Evolutionary conservation across 2,797 vertebrate genomes (phyloP), one percentile per base, ranked within the genome.

Genomic region (Onychomys leucogaster): DNA sequence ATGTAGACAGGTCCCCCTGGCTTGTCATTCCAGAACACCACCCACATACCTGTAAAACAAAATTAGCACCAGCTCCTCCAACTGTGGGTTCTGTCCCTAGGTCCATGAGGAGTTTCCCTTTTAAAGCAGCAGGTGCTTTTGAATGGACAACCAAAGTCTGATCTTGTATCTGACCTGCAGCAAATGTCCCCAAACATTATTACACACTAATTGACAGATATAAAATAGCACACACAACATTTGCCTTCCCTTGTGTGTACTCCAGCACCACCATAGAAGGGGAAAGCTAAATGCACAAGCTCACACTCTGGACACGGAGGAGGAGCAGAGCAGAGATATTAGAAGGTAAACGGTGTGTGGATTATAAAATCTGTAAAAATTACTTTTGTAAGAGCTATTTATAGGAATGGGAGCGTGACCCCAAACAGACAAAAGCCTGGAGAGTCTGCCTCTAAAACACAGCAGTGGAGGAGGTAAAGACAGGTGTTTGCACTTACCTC

Each of bases 91-190:
- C 52, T 77, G 9, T 27, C 34, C 55, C 11, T 69, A 29, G n/a
- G 17, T 90, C 37, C 19, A 61, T 89, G 27, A 52, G 43, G 89
- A 82, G 9, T 55, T 19, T 71, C 37, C 29, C 52, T 75, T 34
- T 85, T 69, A 96, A 81, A 49, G 59, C 41, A 90, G 52, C n/a
- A 93, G 89, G 34, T 89, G n/a, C 78, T 29, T 91, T 77, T 93
- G 37, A 94, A 46, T 12, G 5, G 0, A n/a, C 73, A 82, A 73
- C 21, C 57, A 61, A 94, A 61, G 32, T 49, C 27, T 73, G 34
- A 75, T 75, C 86, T 80, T 95, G 73, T 65, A 94, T 57, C 67
- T 92, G 85, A 82, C 86, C 65, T 57, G 52, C 46, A 85, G 27
- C 12, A 73, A 97, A 93, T 34, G 21, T 91, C 84, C 37, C 65